These are phyloP conservation scores for Aphaenogaster rudis DNA, from an alignment of 1,140 invertebrate species.

Conservation along the genomic window DNA sequence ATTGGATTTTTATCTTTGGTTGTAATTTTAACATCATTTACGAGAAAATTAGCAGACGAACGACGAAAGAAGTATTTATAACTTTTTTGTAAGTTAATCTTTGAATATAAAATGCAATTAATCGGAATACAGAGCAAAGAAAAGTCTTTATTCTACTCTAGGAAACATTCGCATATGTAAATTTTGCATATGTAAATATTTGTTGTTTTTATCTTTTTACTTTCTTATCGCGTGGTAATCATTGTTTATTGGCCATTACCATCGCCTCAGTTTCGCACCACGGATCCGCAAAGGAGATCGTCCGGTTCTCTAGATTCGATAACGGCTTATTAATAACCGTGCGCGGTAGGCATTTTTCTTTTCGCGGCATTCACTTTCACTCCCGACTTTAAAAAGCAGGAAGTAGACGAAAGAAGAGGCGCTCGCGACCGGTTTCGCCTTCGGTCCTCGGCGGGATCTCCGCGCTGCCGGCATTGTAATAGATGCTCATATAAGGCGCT, in stretches of 20 bases:
- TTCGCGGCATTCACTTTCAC: constrained; percentile 58
- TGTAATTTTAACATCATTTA: neutral
- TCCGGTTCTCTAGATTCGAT: constrained; percentile 52
- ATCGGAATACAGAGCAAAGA: neutral
- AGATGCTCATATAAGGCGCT: constrained; percentile 62
- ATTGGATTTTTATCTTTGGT: neutral
- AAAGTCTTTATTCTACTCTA: neutral
- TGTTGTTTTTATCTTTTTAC: neutral
- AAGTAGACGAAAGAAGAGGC: constrained; percentile 63
- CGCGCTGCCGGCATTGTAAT: constrained; percentile 58
- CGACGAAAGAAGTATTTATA: neutral
- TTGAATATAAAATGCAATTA: neutral
- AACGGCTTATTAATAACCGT: constrained; percentile 58
- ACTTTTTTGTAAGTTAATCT: neutral
- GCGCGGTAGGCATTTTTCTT: constrained; percentile 49
- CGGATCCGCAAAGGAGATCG: neutral
- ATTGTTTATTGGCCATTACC: neutral
- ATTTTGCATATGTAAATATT: neutral
- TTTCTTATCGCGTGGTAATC: neutral
- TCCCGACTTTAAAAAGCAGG: constrained; percentile 59
- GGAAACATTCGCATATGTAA: neutral
- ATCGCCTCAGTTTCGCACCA: neutral
- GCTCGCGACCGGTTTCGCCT: constrained; percentile 60
- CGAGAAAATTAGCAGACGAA: neutral
- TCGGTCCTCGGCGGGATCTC: constrained; percentile 48